Conservation (phyloP, 2,888 invertebrate species). For the Lottia gigantea region DNA sequence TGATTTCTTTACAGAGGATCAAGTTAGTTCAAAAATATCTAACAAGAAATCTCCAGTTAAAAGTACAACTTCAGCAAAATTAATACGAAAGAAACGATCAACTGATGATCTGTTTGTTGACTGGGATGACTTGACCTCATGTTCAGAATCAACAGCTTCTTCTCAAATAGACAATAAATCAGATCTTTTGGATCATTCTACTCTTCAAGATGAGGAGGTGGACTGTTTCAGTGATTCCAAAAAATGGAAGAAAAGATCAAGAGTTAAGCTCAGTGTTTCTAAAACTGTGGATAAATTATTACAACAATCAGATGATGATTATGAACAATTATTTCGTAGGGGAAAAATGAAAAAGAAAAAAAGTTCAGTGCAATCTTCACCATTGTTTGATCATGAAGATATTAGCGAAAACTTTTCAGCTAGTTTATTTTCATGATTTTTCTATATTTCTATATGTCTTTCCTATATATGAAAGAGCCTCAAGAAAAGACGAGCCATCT, state of each 20-base stretch:
- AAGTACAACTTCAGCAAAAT: background rate
- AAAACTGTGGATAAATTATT: slow-evolving; percentile 41
- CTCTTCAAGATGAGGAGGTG: slow-evolving; percentile 39
- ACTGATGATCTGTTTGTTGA: slow-evolving; percentile 10
- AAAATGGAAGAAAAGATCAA: slow-evolving; percentile 35
- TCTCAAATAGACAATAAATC: background rate
- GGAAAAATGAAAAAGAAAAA: slow-evolving; percentile 38
- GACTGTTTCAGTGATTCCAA: slow-evolving; percentile 36
- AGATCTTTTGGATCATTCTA: slow-evolving; percentile 37
- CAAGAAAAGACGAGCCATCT: no score
- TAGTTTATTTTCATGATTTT: no score
- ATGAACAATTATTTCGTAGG: slow-evolving; percentile 38
- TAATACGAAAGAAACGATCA: background rate
- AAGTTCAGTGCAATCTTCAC: no score
- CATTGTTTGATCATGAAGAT: no score
- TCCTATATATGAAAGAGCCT: no score
- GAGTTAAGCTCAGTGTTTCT: slow-evolving; percentile 21
- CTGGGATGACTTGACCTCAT: background rate
- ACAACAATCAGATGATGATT: slow-evolving; percentile 43
- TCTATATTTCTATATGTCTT: no score
- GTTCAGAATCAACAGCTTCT: background rate
- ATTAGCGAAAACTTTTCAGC: no score
- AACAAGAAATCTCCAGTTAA: background rate
- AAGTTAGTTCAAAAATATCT: background rate
- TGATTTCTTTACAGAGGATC: slow-evolving; percentile 18